Conservation (phyloP, 2,797 vertebrate species). For the Fratercula arctica region DNA sequence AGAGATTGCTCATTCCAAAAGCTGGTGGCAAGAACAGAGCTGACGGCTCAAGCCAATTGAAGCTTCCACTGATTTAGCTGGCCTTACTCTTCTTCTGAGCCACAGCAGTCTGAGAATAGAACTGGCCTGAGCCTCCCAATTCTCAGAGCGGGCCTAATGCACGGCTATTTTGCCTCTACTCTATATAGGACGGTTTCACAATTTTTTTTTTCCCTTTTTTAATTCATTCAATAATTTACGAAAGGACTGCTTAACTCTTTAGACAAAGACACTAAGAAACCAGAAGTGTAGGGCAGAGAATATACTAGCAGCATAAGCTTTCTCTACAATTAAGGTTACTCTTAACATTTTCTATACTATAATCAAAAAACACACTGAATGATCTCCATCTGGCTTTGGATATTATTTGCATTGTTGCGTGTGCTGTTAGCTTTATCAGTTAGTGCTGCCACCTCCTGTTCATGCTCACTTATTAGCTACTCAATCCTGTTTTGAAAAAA, state of each 20-base stretch:
- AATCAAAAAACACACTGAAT: constrained; percentile 69
- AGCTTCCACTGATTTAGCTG: neutral
- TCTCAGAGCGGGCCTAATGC: neutral
- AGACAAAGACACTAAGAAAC: neutral
- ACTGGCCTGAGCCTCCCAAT: neutral
- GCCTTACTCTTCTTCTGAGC: neutral
- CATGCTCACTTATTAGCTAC: constrained; percentile 71
- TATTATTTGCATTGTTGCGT: constrained; percentile 17
- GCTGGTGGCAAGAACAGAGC: neutral
- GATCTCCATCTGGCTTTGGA: constrained; percentile 74
- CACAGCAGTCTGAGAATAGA: neutral
- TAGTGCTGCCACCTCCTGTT: constrained; percentile 82
- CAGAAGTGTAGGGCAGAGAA: neutral
- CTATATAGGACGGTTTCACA: rapidly evolving
- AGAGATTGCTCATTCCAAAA: neutral
- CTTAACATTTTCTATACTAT: neutral
- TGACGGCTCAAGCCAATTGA: neutral
- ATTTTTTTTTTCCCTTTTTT: neutral
- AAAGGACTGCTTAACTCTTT: neutral
- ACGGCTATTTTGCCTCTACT: neutral
- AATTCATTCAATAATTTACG: neutral
- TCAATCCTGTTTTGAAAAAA: constrained; percentile 61
- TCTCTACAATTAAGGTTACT: neutral
- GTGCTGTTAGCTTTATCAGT: constrained; percentile 71
- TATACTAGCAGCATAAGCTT: neutral